Base-by-base conservation (phyloP, 2,888 invertebrate species). In the Criorhina ranunculi region DNA sequence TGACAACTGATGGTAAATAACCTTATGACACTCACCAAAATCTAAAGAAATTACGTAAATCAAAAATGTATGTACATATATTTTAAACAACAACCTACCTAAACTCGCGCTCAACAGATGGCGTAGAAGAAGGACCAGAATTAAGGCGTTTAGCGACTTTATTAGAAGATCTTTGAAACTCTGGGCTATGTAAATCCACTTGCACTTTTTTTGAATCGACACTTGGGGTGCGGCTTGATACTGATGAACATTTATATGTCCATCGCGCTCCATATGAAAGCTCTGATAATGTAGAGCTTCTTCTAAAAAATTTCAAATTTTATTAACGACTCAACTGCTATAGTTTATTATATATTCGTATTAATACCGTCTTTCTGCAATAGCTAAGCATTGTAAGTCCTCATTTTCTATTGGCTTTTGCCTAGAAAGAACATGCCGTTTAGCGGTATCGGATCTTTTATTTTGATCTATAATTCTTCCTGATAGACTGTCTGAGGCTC, bases 401-500 rank as follows among this genome's bases (percentile, higher is more conserved):
- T 95, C 94, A 87, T 96, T 96, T 86, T 95, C 95, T 37, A 96
- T 94, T 55, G 95, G 95, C 86, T 95, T 94, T 89, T 97, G 97
- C 6, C 97, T 92, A 7, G 95, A 93, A 49, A 97, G 93, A 57
- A 96, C 95, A 89, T 96, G 96, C 49, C 96, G 93, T 57, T 95
- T 94, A 49, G 95, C 95, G 0, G 95, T 94, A 87, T 94, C 94
- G 1, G 92, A 92, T 88, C 92, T 89, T 64, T 90, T 90, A 5
- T 93, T 93, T 73, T 95, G 93, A 91, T 95, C 95, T 33, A 94
- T 93, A 86, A 94, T 93, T 88, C 94, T 92, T 93, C 89, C 17
- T 79, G 88, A 78, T 72, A 87, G 87, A 82, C 76, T 77, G 12
- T 88, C 88, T 17, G 78, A 60, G 19, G 87, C 53, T 9, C 76